A percentile compares a stretch with the other conserved stretches of the same genome.
phyloP scores from a whole-genome alignment of 2,888 invertebrate species.

The Limulus polyphemus region DNA sequence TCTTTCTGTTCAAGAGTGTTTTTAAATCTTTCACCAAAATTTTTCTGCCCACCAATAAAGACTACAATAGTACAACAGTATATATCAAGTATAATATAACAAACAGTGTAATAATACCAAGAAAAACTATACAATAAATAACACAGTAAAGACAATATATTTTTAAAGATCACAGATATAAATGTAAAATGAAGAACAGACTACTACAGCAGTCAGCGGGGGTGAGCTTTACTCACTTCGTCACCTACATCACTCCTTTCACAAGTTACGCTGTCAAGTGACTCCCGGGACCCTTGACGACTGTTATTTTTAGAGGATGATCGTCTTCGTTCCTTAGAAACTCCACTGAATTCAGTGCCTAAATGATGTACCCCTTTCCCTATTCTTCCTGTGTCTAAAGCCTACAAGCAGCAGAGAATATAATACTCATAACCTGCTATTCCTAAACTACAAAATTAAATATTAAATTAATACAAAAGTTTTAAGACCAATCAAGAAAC shows the following conservation, averaged over 20 bases:
- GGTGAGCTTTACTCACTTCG: constrained; percentile 49
- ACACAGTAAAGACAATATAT: too few relatives aligned
- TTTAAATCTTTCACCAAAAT: too few relatives aligned
- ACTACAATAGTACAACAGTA: too few relatives aligned
- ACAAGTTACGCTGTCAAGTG: constrained; percentile 55
- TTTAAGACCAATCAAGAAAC: constrained; percentile 2
- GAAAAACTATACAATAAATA: too few relatives aligned
- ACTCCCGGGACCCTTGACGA: constrained; percentile 57
- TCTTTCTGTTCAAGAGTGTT: too few relatives aligned
- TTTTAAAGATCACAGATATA: too few relatives aligned
- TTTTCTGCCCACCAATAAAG: too few relatives aligned
- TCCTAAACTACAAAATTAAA: background rate
- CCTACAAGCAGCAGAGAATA: constrained; percentile 43
- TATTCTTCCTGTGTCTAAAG: constrained; percentile 50
- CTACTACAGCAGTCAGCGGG: too few relatives aligned
- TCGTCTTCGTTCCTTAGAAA: constrained; percentile 33
- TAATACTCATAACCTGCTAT: background rate
- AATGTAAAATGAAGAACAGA: too few relatives aligned
- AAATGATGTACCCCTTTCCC: constrained; percentile 24
- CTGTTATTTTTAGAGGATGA: constrained; percentile 47
- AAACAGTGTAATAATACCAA: too few relatives aligned
- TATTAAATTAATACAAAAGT: background rate
- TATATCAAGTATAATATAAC: too few relatives aligned
- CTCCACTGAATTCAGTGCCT: constrained; percentile 20
- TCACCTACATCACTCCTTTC: constrained; percentile 47